Conservation (phyloP, 2,888 invertebrate species). For the Noctua fimbriata region DNA sequence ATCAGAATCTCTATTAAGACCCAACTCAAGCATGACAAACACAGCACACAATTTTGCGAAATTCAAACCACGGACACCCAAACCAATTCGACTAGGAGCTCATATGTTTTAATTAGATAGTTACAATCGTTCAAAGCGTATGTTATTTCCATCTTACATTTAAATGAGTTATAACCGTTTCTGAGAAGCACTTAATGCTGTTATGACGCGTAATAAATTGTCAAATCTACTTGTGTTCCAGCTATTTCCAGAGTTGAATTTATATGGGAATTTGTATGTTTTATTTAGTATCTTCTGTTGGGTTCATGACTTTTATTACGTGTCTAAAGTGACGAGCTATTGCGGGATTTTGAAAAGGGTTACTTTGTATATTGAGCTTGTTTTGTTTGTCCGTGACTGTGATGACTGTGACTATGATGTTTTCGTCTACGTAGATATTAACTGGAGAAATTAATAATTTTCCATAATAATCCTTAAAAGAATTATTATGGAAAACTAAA, state of each 20-base stretch:
- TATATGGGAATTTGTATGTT: slow-evolving; percentile 53
- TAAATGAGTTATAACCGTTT: slow-evolving; percentile 79
- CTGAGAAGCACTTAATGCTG: slow-evolving; percentile 71
- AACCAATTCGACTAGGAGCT: slow-evolving; percentile 35
- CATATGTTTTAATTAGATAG: slow-evolving; percentile 75
- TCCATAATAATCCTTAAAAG: background rate
- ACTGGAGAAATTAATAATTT: background rate
- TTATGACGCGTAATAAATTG: slow-evolving; percentile 68
- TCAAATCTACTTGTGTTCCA: slow-evolving; percentile 58
- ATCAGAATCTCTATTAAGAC: background rate
- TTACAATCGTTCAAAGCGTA: slow-evolving; percentile 70
- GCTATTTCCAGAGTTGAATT: slow-evolving; percentile 58
- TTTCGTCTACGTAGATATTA: background rate
- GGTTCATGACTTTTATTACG: slow-evolving; percentile 56
- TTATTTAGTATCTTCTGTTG: slow-evolving; percentile 48
- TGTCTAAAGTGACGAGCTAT: slow-evolving; percentile 50
- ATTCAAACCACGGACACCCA: slow-evolving; percentile 41
- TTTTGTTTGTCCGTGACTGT: background rate
- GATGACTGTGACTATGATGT: slow-evolving; percentile 2
- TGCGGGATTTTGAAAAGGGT: slow-evolving; percentile 34
- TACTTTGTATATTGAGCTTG: slow-evolving; percentile 43
- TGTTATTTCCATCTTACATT: slow-evolving; percentile 72
- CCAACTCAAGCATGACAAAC: background rate
- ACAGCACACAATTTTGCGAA: slow-evolving; percentile 14
- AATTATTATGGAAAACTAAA: too few species aligned